Evolutionary conservation across 2,113 vertebrate species (phyloP), one percentile per base, ranked within the genome.

Genomic region (Chroicocephalus ridibundus): DNA sequence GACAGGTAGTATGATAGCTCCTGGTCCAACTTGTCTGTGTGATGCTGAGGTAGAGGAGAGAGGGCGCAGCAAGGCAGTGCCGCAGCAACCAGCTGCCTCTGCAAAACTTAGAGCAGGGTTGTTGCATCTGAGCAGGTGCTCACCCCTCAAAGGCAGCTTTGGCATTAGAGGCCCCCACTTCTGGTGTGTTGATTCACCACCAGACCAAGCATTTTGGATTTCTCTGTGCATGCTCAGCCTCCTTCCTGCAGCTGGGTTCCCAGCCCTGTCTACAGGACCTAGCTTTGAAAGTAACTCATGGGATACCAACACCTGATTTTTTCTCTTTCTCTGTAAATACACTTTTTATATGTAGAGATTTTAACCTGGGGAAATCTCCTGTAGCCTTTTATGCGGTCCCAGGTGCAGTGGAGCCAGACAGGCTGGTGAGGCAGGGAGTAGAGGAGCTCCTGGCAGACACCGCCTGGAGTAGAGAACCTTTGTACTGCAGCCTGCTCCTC

Each of bases 61-160:
- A 25, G 51, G 13, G 20, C 0, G 1, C 21, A 64, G 17, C 0
- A 0, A n/a, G 47, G n/a, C 26, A 55, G 13, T 12, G 13, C 24
- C 1, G 0, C 38, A 55, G n/a, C 21, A 31, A 6, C 5, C 20
- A 36, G 46, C n/a, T 84, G 26, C 52, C 34, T 47, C 18, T 34
- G 26, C n/a, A 55, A 74, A 61, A 49, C 6, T 3, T 5, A 5
- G 7, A 44, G 40, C 0, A 0, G 15, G 22, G 15, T 21, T 93
- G 29, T 38, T 31, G 38, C 34, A 24, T 12, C 8, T n/a, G 16
- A 61, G 11, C 0, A 1, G 7, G 15, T 31, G 17, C 15, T 83
- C 29, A 25, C 6, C n/a, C 21, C 9, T 72, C 52, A 52, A 26
- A 3, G 21, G 25, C 17, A 65, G 8, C 7, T 51, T 44, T 2